Conservation (phyloP, 2,888 invertebrate species). For the Creontiades dilutus region DNA sequence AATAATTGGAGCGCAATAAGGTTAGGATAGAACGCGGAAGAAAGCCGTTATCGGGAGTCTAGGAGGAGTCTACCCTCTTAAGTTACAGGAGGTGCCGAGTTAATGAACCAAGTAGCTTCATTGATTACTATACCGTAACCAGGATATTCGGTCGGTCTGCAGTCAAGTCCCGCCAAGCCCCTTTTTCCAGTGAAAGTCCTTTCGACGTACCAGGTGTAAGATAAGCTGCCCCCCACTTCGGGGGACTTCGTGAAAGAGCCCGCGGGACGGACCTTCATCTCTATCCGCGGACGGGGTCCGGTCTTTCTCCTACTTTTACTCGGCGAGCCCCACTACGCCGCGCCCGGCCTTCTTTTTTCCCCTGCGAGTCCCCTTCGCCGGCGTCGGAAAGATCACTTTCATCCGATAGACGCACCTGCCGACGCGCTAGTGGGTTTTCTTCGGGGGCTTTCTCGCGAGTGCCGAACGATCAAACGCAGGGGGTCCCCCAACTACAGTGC, state of each 20-base stretch:
- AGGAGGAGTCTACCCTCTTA: too few relatives aligned
- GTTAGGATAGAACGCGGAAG: too few relatives aligned
- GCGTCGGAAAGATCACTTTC: conserved; percentile 46
- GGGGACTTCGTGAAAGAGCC: conserved; percentile 37
- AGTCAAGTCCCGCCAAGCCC: neutral
- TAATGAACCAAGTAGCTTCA: neutral
- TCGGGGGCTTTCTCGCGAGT: conserved; percentile 9
- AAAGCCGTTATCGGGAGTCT: too few relatives aligned
- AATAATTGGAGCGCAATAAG: too few relatives aligned
- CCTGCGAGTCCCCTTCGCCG: neutral
- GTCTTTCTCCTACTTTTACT: conserved; percentile 60
- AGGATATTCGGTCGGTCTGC: neutral
- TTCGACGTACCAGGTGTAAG: neutral
- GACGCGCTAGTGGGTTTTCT: neutral
- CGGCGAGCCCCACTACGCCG: neutral
- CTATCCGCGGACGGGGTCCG: conserved; percentile 24
- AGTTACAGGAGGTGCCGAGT: too few relatives aligned
- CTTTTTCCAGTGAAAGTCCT: conserved; percentile 21
- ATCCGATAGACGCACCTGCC: conserved; percentile 49
- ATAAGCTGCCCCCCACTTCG: neutral
- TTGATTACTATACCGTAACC: neutral
- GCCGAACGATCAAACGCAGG: neutral
- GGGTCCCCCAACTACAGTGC: neutral
- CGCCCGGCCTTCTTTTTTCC: neutral
- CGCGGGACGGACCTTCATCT: conserved; percentile 31